These are phyloP conservation scores for Dendrocincla tyrannina DNA, from an alignment of 2,797 vertebrate species.

Conservation along the genomic window DNA sequence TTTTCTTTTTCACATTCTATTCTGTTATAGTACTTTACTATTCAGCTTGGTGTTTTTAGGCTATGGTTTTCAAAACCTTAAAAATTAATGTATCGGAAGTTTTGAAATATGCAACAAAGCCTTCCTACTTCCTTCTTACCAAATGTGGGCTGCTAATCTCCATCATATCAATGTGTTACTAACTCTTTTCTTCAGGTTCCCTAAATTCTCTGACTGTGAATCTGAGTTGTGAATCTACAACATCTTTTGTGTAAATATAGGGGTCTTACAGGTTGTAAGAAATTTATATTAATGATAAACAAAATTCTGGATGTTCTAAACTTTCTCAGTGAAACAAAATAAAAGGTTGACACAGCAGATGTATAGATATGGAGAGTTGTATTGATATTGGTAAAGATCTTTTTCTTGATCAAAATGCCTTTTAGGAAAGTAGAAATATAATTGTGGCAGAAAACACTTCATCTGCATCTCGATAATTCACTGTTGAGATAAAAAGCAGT, in stretches of 20 bases:
- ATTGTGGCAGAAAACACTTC: neutral
- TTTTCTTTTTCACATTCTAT: neutral
- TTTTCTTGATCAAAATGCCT: neutral
- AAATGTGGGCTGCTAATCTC: neutral
- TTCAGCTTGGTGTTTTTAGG: neutral
- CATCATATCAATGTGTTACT: fast-evolving
- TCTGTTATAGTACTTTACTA: neutral
- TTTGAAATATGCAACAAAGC: neutral
- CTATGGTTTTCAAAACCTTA: neutral
- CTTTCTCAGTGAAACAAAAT: neutral
- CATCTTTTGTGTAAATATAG: neutral
- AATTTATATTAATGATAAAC: neutral
- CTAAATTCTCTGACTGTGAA: neutral
- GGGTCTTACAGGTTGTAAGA: neutral
- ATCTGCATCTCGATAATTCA: neutral
- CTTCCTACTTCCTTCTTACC: neutral
- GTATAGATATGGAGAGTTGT: neutral
- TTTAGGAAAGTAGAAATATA: neutral
- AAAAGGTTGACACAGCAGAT: neutral
- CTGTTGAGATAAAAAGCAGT: neutral
- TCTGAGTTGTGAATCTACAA: neutral
- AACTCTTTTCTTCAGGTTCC: neutral
- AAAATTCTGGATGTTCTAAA: neutral
- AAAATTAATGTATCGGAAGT: neutral
- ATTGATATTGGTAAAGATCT: neutral